These are phyloP conservation scores for Sepiola atlantica DNA, from an alignment of 2,888 invertebrate genomes.

Conservation along the genomic window DNA sequence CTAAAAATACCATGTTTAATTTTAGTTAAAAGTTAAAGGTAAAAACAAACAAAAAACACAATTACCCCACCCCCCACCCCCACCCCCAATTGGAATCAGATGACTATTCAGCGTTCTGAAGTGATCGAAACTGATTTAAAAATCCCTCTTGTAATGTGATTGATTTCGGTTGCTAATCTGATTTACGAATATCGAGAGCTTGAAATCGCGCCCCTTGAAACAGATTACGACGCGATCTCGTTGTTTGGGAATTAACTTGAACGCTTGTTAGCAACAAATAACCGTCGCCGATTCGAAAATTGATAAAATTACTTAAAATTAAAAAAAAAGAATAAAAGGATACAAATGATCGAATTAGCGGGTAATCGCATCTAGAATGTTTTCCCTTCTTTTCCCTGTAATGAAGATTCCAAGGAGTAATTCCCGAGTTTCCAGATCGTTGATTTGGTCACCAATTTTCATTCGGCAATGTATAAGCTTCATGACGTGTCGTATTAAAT, in stretches of 20 bases:
- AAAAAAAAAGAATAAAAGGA: not conserved
- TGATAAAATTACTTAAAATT: not conserved
- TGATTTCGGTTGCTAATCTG: not conserved
- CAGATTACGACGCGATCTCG: not conserved
- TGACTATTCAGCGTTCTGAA: not conserved
- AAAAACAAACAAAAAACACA: not conserved
- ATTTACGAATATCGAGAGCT: not conserved
- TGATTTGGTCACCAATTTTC: too few species aligned
- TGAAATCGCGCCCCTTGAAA: not conserved
- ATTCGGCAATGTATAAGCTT: too few species aligned
- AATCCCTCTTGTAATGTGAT: not conserved
- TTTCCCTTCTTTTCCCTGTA: not conserved
- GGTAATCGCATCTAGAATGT: not conserved
- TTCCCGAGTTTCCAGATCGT: too few species aligned
- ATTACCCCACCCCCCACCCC: not conserved
- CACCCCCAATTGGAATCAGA: not conserved
- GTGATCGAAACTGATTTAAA: not conserved
- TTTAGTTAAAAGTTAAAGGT: not conserved
- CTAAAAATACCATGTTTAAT: not conserved
- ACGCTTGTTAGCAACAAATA: not conserved
- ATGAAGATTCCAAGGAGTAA: not conserved
- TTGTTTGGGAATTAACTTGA: not conserved
- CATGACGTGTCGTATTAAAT: too few species aligned
- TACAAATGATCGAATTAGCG: not conserved
- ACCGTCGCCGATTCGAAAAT: not conserved